Evolutionary conservation across 2,797 vertebrate species (phyloP).

Genomic region (Sebastes oblongus): DNA sequence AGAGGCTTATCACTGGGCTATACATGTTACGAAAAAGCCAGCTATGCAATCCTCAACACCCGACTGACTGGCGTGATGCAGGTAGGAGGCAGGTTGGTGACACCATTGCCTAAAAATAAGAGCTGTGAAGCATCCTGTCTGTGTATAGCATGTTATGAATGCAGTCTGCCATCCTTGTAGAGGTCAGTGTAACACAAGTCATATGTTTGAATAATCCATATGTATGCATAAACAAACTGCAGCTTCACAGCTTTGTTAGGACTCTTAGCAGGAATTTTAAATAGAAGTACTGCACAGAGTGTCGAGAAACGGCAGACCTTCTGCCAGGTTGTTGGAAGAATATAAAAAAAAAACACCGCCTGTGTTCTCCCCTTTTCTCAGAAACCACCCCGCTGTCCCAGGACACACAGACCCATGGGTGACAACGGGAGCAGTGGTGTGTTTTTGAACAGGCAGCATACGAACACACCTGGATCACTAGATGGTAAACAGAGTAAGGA

Average conservation of each 20-base stretch:
- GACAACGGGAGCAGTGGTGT: not conserved
- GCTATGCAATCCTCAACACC: conserved; percentile 23
- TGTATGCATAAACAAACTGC: not conserved
- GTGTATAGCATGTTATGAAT: conserved; percentile 35
- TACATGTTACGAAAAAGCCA: conserved; percentile 26
- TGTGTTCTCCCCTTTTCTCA: conserved; percentile 13
- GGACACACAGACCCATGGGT: not conserved
- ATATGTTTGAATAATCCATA: conserved; percentile 2
- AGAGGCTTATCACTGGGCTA: conserved; percentile 29
- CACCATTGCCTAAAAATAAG: conserved; percentile 56
- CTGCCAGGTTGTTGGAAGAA: not conserved
- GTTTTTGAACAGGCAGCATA: not conserved
- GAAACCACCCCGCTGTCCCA: conserved; percentile 6
- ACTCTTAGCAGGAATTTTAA: not conserved
- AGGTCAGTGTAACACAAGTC: conserved; percentile 42
- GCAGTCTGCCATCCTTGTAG: conserved; percentile 16
- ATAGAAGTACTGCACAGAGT: not conserved
- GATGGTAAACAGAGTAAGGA: conserved; percentile 7
- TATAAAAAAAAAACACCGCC: not conserved
- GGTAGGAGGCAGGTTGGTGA: conserved; percentile 50
- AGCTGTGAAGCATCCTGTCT: conserved; percentile 16
- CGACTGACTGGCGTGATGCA: conserved; percentile 18
- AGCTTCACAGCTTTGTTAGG: conserved; percentile 12
- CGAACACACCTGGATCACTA: conserved; percentile 42
- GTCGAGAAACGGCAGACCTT: not conserved